Base-by-base conservation (phyloP, 2,888 invertebrate species). In the Hartigia nigra region DNA sequence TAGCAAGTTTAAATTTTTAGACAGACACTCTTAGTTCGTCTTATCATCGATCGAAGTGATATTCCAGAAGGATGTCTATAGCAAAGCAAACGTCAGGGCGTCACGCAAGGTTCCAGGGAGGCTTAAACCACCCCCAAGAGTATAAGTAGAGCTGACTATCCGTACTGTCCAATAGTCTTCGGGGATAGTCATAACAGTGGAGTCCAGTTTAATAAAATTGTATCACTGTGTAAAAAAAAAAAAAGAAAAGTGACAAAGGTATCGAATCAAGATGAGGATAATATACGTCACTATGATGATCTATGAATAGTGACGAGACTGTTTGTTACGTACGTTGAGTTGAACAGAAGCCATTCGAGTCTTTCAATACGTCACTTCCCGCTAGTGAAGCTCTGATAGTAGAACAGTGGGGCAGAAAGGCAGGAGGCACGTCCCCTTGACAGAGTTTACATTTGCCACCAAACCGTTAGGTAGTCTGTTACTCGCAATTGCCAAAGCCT, bases 141-240 rank as follows among this genome's bases (percentile, higher is more conserved):
- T 55, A 55, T 55, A 55, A 55, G 55, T 55, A 55, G 55, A 55
- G 55, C 55, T 2, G 70, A 55, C 81, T 70, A 70, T 36, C 32
- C 76, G 80, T 82, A 84, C 81, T 85, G 80, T 76, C 69, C 69
- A 74, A 23, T 69, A 74, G 74, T 37, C 31, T 23, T 55, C 70
- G 69, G 32, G 12, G 70, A 14, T 23, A 23, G 55, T 55, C 23
- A 55, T 23, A 55, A 35, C 32, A n/a, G 23, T 36, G 74, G 31
- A 32, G n/a, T 36, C 39, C 23, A 55, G 31, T 0, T 75, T 4
- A 0, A 23, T 55, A 55, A 37, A 75, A 75, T 31, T 23, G 36
- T 14, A 34, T 35, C n/a, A 23, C 23, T 55, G 55, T 23, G 55
- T 9, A 9, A 23, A 55, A 55, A 23, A 37, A 1, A 23, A 4